Evolutionary conservation across 2,113 vertebrate species (phyloP).

Genomic region (Diphyllodes magnificus): DNA sequence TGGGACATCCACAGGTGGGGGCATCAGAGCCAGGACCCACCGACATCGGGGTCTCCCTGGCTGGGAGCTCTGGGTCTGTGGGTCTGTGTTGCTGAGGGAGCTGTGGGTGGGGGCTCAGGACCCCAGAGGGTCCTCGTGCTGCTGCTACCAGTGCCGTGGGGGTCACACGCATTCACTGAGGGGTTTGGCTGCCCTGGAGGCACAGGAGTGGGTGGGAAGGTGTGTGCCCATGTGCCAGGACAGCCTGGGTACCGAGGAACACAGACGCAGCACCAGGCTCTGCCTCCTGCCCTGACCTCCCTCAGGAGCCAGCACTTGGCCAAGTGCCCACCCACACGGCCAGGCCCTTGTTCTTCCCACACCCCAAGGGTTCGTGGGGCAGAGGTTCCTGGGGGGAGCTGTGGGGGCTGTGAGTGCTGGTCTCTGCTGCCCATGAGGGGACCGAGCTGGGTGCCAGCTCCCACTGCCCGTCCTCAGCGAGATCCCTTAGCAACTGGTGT

Average conservation of each 20-base stretch:
- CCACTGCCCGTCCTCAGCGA: neutral
- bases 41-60: neutral
- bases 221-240: neutral
- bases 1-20: no score
- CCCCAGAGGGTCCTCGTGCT: fast-evolving
- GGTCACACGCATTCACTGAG: fast-evolving
- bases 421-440: fast-evolving
- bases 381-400: neutral
- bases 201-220: neutral
- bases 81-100: neutral
- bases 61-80: neutral
- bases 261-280: neutral
- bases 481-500: neutral
- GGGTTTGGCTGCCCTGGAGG: neutral
- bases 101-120: neutral
- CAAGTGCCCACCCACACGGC: fast-evolving
- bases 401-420: neutral
- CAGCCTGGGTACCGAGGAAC: fast-evolving
- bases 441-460: neutral
- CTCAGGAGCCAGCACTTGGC: neutral
- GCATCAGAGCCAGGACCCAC: neutral
- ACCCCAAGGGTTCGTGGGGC: fast-evolving
- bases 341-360: neutral
- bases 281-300: neutral
- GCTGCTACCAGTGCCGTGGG: neutral